Evolutionary conservation across 2,113 vertebrate species (phyloP), one percentile per base, ranked within the genome.

Genomic region (Etheostoma spectabile): DNA sequence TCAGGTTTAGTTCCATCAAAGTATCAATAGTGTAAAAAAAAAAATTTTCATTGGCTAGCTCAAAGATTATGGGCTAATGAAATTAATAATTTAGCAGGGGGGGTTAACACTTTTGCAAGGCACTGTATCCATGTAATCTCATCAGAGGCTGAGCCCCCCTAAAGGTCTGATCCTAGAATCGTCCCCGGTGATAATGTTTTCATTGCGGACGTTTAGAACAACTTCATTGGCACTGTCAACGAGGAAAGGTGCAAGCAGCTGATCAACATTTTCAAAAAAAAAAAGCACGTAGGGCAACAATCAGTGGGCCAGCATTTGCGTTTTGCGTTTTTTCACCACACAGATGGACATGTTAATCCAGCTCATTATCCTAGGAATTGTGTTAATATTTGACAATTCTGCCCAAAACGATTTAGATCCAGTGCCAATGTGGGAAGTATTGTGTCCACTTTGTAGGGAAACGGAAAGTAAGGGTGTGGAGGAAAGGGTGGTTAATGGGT

Each of bases 261-360:
- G 18, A 57, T 62, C 49, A 63, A 46, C 67, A 56, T 46, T 48
- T 55, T 2, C n/a, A n/a, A 6, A 48, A 48, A 55, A 60, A 19
- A 38, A n/a, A 30, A 10, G 49, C 15, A 18, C 53, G 33, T 19
- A 21, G 48, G 3, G 12, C 48, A 21, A 19, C 72, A 27, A 15
- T 11, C 45, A 24, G 27, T 62, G 48, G 38, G 55, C 22, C 51
- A 76, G 18, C 22, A 1, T 38, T 38, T 52, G 48, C 24, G 30
- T 38, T 62, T 30, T 27, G 33, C 0, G 0, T 64, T 33, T 15
- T n/a, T 30, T 65, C 24, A 55, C 2, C 27, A 35, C 57, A 55
- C 49, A 42, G 35, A 53, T 42, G 71, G 27, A 51, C 24, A 24
- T 74, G 71, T 38, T 56, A 68, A 55, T 55, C 21, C 30, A 55